Evolutionary conservation across 2,113 vertebrate genomes (phyloP).

Genomic region (Erythrolamprus reginae): DNA sequence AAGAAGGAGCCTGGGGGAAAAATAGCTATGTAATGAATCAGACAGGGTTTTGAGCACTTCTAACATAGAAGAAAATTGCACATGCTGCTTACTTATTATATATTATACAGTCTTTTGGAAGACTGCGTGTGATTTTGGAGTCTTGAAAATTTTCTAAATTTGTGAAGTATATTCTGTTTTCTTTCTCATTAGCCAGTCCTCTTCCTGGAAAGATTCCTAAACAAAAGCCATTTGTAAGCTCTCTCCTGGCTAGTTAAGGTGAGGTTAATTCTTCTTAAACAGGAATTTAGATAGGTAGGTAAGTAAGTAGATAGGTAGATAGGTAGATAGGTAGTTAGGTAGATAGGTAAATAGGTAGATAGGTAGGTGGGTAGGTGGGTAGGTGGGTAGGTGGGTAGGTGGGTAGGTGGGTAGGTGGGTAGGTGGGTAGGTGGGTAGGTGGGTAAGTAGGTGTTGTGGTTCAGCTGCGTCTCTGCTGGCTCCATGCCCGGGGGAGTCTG

Average conservation of each 20-base stretch:
- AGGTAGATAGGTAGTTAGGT: too few relatives aligned
- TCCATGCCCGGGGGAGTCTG: too few relatives aligned
- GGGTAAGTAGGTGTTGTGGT: too few relatives aligned
- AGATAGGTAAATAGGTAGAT: too few relatives aligned
- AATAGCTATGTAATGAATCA: background rate
- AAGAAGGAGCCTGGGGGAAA: background rate
- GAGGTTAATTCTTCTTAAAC: background rate
- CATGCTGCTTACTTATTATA: background rate
- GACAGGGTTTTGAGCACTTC: background rate
- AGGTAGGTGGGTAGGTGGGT: too few relatives aligned
- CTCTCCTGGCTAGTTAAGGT: background rate
- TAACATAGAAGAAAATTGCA: background rate
- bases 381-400: too few relatives aligned
- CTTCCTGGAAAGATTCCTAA: background rate
- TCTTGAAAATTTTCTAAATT: background rate
- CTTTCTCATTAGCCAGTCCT: background rate
- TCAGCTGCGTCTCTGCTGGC: too few relatives aligned
- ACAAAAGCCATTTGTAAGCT: background rate
- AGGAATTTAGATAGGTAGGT: too few relatives aligned
- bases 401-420: too few relatives aligned
- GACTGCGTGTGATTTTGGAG: background rate
- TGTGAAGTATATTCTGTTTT: background rate
- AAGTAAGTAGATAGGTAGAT: too few relatives aligned
- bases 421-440: too few relatives aligned
- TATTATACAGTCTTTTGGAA: too few relatives aligned